Evolutionary conservation across 2,888 invertebrate genomes (phyloP), one percentile per base, ranked within the genome.

Genomic region (Pherbina coryleti): DNA sequence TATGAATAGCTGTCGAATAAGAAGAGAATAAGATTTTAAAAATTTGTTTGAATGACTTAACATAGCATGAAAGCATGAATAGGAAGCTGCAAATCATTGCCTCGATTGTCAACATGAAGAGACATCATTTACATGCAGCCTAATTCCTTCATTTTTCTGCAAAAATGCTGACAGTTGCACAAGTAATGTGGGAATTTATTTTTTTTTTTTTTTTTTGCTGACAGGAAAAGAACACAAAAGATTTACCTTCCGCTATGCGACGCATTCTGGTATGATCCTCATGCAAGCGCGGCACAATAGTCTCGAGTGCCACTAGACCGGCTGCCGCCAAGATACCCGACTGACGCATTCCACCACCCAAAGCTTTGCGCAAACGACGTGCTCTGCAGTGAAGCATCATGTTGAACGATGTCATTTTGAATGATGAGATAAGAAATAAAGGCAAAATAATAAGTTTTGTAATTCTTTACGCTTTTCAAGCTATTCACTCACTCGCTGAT

Each of bases 311-410:
- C 34, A 96, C 94, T 4, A 96, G 85, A 0, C 97, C 97, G 0
- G 97, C 96, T 0, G 98, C 98, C 0, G 98, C 98, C 73, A 99
- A 86, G 67, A 98, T 91, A 5, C 99, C 99, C 57, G 92, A 93
- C 90, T 99, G 98, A 76, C 98, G 92, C 97, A 97, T 96, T 1
- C 95, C 98, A 44, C 98, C 98, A 28, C 99, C 98, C 62, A 99
- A 89, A 67, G 94, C 95, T 91, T 98, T 98, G 75, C 98, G 92
- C 57, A 93, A 84, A 75, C 96, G 92, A 11, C 93, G 92, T 0
- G 97, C 97, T 85, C 96, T 96, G 44, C 14, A 55, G 75, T 28
- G 25, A n/a, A n/a, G 8, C 11, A 44, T 44, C 11, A 44, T 44
- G 44, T 44, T 44, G 44, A 44, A 44, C 2, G 44, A n/a, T n/a